Evolutionary conservation across 2,888 invertebrate genomes (phyloP).

Genomic region (Rotaria macrura): DNA sequence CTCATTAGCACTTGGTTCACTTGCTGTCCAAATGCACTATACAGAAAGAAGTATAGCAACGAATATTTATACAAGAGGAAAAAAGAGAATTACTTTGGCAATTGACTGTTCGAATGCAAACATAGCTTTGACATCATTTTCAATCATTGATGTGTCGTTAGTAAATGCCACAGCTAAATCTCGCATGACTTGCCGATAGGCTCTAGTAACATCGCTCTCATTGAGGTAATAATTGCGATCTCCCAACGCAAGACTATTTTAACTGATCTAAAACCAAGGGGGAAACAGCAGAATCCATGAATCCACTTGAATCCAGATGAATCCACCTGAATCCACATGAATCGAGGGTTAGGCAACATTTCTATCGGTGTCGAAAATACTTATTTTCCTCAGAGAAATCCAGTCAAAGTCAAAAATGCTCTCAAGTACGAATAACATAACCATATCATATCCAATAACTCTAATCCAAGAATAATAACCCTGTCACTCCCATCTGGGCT

Average conservation of each 20-base stretch:
- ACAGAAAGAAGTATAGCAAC: too few species aligned
- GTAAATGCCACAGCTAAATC: background rate
- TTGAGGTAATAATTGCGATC: background rate
- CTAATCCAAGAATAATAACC: too few species aligned
- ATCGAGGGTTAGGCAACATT: too few species aligned
- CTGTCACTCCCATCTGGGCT: too few species aligned
- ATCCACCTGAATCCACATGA: too few species aligned
- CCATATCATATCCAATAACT: too few species aligned
- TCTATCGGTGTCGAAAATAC: too few species aligned
- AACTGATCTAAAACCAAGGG: background rate
- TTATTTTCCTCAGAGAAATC: too few species aligned
- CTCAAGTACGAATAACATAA: too few species aligned
- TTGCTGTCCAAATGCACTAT: background rate
- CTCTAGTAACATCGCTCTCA: background rate
- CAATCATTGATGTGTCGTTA: background rate
- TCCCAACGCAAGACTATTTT: background rate
- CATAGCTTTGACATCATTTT: background rate
- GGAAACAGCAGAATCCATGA: too few species aligned
- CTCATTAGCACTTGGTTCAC: slow-evolving; percentile 13
- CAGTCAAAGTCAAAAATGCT: too few species aligned
- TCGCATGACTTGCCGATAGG: background rate
- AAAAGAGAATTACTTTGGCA: background rate
- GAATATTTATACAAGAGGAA: background rate
- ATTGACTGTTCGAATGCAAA: slow-evolving; percentile 22
- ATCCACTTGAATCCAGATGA: too few species aligned